These are phyloP conservation scores for Phasianus colchicus DNA, from an alignment of 2,113 vertebrate genomes.

Conservation along the genomic window DNA sequence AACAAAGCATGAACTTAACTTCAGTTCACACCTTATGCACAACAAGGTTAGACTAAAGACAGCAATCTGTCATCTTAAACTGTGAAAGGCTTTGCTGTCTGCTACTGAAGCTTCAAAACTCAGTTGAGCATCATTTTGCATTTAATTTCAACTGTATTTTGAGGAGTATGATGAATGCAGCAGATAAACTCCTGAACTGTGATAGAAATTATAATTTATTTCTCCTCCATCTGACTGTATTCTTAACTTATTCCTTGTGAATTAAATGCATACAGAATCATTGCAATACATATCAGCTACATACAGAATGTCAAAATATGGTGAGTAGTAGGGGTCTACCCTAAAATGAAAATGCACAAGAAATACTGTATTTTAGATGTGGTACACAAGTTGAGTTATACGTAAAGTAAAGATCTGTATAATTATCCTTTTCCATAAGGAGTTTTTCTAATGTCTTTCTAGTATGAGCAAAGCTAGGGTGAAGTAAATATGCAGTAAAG, in stretches of 20 bases:
- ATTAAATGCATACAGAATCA: neutral
- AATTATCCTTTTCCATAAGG: neutral
- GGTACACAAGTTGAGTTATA: neutral
- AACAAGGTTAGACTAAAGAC: constrained; percentile 6
- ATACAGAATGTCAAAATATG: neutral
- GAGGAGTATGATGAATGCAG: neutral
- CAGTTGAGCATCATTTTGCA: neutral
- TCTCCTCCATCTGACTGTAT: neutral
- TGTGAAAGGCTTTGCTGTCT: constrained; percentile 14
- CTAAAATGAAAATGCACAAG: neutral
- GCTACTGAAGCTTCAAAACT: neutral
- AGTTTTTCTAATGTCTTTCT: neutral
- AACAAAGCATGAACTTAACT: constrained; percentile 24
- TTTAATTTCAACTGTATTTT: constrained; percentile 11
- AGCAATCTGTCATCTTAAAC: neutral
- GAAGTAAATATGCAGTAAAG: neutral
- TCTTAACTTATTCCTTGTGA: neutral
- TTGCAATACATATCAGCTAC: neutral
- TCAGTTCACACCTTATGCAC: neutral
- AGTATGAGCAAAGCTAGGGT: neutral
- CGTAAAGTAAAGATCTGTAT: neutral
- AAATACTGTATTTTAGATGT: neutral
- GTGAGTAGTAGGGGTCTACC: neutral
- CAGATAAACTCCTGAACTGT: neutral
- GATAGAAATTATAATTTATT: neutral